phyloP scores from a whole-genome alignment of 64 coral and sea anemone genomes.

The Hydrozoanthus tunicans region DNA sequence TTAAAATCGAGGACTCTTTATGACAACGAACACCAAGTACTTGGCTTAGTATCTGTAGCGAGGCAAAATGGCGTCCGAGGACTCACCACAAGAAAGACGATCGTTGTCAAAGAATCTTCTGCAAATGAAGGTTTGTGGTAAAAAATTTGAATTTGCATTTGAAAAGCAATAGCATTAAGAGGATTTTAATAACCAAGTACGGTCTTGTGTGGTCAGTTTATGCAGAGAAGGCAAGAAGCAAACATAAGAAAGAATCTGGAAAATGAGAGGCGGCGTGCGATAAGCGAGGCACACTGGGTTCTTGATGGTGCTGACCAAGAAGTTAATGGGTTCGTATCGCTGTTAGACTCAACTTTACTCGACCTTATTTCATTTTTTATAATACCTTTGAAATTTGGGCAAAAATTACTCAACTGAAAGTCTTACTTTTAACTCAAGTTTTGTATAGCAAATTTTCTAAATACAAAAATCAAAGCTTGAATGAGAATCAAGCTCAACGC shows the following conservation, averaged over 20 bases:
- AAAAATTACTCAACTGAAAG: too few species aligned
- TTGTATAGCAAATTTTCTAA: too few species aligned
- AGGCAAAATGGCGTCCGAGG: background rate
- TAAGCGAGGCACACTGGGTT: constrained; percentile 82
- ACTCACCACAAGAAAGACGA: constrained; percentile 20
- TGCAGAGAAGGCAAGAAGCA: constrained; percentile 76
- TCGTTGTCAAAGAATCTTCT: constrained; percentile 84
- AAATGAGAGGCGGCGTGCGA: constrained; percentile 64
- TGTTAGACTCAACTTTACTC: background rate
- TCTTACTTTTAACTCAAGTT: too few species aligned
- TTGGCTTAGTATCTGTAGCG: background rate
- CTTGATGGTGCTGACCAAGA: constrained; percentile 26
- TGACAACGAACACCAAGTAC: background rate
- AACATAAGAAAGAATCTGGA: constrained; percentile 76
- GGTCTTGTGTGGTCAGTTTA: constrained; percentile 56
- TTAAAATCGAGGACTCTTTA: background rate
- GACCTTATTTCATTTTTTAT: background rate
- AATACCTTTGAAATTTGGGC: too few species aligned
- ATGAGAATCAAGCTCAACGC: too few species aligned
- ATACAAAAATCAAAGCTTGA: too few species aligned
- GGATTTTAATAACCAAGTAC: background rate
- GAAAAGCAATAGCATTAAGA: background rate
- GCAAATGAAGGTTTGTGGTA: constrained; percentile 76
- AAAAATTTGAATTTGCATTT: background rate
- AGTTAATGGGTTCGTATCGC: constrained; percentile 51